phyloP scores from a whole-genome alignment of 2,797 vertebrate species.

The Sarcoramphus papa region DNA sequence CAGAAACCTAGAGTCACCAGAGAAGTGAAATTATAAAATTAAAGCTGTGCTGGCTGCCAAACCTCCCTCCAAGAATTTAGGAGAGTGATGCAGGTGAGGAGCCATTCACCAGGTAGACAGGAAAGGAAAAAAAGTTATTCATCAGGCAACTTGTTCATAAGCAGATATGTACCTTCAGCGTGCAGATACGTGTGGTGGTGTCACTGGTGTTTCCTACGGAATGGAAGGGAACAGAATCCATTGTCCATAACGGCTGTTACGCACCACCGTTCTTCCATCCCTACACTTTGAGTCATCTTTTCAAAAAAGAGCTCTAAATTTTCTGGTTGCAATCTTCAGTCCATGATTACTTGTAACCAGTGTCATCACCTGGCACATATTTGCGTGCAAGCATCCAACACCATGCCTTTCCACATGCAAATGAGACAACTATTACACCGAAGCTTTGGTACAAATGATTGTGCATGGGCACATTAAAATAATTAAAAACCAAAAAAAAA shows the following conservation, averaged over 20 bases:
- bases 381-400: not conserved
- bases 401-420: not conserved
- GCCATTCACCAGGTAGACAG: not conserved
- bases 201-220: not conserved
- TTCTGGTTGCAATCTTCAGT: not conserved
- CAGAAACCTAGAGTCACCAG: conserved; percentile 50
- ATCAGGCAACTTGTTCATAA: not conserved
- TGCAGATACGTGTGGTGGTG: accelerated
- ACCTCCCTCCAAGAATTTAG: not conserved
- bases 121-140: not conserved
- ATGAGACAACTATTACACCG: not conserved
- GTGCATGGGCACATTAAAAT: not conserved
- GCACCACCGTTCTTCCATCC: not conserved
- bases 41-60: conserved; percentile 30
- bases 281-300: not conserved
- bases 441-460: not conserved
- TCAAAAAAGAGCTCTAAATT: not conserved
- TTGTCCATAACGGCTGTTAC: not conserved
- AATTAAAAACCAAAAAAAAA: too few relatives aligned
- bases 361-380: not conserved
- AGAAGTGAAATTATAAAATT: conserved; percentile 57
- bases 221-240: not conserved
- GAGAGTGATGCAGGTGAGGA: not conserved
- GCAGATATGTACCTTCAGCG: accelerated
- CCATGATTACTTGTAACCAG: not conserved